Evolutionary conservation across 2,797 vertebrate genomes (phyloP), one percentile per base, ranked within the genome.

Genomic region (Protosalanx chinensis): DNA sequence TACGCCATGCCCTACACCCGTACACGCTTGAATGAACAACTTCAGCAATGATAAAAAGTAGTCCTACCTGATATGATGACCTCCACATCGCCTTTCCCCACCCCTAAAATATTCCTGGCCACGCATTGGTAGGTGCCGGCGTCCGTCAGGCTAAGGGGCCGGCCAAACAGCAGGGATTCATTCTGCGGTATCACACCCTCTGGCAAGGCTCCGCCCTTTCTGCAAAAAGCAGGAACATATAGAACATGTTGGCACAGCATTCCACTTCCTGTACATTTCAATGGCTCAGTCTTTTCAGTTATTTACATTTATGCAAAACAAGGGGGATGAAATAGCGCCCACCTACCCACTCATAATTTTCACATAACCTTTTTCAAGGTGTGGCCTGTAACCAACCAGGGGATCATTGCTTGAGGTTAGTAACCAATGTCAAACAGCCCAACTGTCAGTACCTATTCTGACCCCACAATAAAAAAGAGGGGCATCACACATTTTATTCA

Each of bases 81-180:
- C n/a, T 76, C 23, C 67, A 88, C n/a, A 53, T 88, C 77, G 0
- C 74, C 81, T 32, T 59, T 87, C 6, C 66, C 84, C 1, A 65
- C 73, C 0, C 93, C 92, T n/a, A 94, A 87, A 0, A 67, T 56
- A 62, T 98, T 98, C 73, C 83, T 83, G 0, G 93, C 92, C 0
- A 69, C 82, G 72, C 96, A 98, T 46, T 92, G 59, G 30, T 97
- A 98, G 62, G 72, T 74, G 0, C 96, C 96, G 0, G 58, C 64
- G 6, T 97, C 95, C 4, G 86, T 86, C 0, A 58, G 0, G 2
- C 61, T 82, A 0, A 98, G 90, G 0, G 92, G 87, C 1, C 87
- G 84, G 29, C 81, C 88, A 72, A 98, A 98, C 59, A 67, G 30
- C 53, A 98, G 85, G 0, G 90, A 91, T 75, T 92, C 94, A 37